phyloP scores from a whole-genome alignment of 2,797 vertebrate species.

The Acanthis flammea region DNA sequence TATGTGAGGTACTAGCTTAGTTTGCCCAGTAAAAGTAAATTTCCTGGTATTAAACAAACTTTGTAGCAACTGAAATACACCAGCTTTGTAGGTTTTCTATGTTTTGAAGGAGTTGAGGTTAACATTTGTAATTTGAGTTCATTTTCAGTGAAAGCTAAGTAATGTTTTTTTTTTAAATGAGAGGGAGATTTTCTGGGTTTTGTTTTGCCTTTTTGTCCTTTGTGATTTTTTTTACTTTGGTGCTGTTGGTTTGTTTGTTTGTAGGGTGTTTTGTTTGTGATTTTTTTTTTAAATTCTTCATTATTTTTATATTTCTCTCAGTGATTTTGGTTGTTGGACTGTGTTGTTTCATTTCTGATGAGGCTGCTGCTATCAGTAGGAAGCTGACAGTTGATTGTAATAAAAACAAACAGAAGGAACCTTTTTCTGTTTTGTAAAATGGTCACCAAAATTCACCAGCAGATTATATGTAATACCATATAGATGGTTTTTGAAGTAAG shows the following conservation, averaged over 20 bases:
- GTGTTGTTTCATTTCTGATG: background rate
- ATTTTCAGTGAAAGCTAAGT: background rate
- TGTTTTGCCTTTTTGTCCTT: rapidly evolving
- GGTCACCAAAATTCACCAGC: background rate
- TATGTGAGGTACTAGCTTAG: rapidly evolving
- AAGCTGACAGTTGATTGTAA: background rate
- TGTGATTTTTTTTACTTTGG: background rate
- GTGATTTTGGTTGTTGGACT: background rate
- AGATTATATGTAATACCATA: background rate
- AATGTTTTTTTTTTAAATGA: rapidly evolving
- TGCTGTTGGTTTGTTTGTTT: background rate
- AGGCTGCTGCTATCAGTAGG: background rate
- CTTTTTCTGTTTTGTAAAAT: background rate
- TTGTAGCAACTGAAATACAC: rapidly evolving
- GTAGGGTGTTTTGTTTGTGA: rapidly evolving
- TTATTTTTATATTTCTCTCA: background rate
- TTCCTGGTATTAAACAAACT: rapidly evolving
- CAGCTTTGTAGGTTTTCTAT: rapidly evolving
- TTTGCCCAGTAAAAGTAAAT: rapidly evolving
- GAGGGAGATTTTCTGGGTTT: rapidly evolving
- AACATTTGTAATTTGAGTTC: rapidly evolving
- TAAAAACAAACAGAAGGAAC: rapidly evolving
- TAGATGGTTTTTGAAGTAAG: background rate
- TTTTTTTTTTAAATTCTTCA: background rate
- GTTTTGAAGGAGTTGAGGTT: background rate